Evolutionary conservation across 2,888 invertebrate species (phyloP).

Genomic region (Pseudococcus viburni): DNA sequence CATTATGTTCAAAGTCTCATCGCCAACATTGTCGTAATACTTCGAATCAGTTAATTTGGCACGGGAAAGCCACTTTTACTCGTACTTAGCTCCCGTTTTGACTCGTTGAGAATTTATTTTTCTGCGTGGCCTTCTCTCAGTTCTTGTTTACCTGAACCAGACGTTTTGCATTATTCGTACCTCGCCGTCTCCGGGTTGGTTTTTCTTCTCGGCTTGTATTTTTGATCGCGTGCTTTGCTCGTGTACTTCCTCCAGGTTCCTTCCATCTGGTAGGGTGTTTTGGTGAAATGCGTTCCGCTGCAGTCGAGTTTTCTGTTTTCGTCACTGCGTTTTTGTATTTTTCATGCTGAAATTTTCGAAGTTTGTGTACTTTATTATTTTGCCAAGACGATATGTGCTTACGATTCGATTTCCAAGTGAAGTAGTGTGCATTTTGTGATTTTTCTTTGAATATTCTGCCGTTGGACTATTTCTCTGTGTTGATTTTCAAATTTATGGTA

Average conservation of each 20-base stretch:
- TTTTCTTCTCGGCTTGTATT: conserved; percentile 27
- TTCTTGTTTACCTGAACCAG: conserved; percentile 24
- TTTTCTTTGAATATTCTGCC: background rate
- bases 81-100: background rate
- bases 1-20: background rate
- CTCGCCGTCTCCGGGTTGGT: background rate
- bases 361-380: background rate
- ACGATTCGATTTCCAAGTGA: background rate
- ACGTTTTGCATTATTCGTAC: background rate
- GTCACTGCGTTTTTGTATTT: background rate
- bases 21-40: background rate
- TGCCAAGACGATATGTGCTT: background rate
- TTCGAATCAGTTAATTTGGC: background rate
- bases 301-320: background rate
- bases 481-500: background rate
- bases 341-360: background rate
- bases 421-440: background rate
- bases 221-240: background rate
- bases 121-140: background rate
- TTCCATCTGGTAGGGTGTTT: background rate
- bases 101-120: background rate
- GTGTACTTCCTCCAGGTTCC: conserved; percentile 50
- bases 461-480: too few relatives aligned
- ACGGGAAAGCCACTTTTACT: background rate
- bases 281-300: background rate